These are phyloP conservation scores for Smithornis capensis DNA, from an alignment of 2,113 vertebrate genomes.

Conservation along the genomic window DNA sequence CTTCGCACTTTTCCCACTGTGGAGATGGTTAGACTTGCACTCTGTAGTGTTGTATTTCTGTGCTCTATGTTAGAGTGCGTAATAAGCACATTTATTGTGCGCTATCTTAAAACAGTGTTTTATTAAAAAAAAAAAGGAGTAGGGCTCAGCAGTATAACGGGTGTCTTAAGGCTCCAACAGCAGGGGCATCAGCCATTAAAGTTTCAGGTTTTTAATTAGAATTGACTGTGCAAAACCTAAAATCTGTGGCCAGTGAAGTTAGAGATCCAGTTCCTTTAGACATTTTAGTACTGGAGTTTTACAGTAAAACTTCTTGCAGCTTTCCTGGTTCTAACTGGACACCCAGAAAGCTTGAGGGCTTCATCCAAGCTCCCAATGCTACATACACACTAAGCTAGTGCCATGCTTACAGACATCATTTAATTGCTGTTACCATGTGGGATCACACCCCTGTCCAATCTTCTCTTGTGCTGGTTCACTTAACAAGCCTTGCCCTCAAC, in stretches of 20 bases:
- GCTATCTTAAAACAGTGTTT: slow-evolving; percentile 74
- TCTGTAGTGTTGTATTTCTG: slow-evolving; percentile 75
- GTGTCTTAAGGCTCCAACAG: slow-evolving; percentile 27
- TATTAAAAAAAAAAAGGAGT: slow-evolving; percentile 40
- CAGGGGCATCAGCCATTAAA: neutral
- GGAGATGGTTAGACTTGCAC: slow-evolving; percentile 70
- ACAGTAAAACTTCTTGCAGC: neutral
- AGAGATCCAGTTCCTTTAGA: neutral
- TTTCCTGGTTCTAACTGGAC: slow-evolving; percentile 9
- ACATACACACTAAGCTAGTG: neutral
- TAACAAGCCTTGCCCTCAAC: neutral
- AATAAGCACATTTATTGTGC: slow-evolving; percentile 89
- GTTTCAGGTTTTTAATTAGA: neutral
- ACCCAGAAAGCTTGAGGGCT: neutral
- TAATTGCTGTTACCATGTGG: slow-evolving; percentile 31
- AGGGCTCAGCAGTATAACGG: slow-evolving; percentile 8
- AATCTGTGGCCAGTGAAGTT: neutral
- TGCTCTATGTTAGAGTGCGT: slow-evolving; percentile 99
- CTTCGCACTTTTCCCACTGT: slow-evolving; percentile 55
- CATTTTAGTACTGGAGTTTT: slow-evolving; percentile 9
- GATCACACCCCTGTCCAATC: neutral
- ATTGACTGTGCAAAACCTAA: slow-evolving; percentile 1
- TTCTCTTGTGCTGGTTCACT: neutral
- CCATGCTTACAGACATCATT: neutral
- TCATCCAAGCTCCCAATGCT: neutral